Conservation (phyloP, 2,888 invertebrate genomes). For the Drosophila imparisetae region DNA sequence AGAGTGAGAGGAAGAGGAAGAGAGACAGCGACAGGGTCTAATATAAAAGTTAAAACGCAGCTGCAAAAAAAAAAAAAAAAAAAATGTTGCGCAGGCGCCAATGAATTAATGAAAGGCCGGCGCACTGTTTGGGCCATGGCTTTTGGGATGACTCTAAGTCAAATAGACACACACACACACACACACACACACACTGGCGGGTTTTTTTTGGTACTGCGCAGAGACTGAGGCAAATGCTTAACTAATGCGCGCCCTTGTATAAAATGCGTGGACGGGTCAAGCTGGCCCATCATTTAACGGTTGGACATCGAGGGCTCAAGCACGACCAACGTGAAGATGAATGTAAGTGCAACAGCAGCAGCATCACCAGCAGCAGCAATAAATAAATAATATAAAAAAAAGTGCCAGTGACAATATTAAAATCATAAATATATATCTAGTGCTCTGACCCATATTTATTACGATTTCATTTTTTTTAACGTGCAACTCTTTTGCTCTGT, state of each 20-base stretch:
- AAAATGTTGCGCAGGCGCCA: constrained; percentile 57
- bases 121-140: constrained; percentile 45
- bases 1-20: neutral
- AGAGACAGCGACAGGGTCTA: constrained; percentile 3
- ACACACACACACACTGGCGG: neutral
- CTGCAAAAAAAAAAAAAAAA: constrained; percentile 6
- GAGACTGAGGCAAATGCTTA: constrained; percentile 16
- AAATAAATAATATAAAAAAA: neutral
- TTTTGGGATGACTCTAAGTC: constrained; percentile 38
- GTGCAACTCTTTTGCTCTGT: constrained; percentile 6
- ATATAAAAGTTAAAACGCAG: constrained; percentile 21
- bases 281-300: constrained; percentile 79
- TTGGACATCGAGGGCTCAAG: constrained; percentile 80
- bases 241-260: constrained; percentile 72
- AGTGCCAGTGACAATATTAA: constrained; percentile 31
- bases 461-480: constrained; percentile 10
- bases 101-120: constrained; percentile 65
- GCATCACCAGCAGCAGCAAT: constrained; percentile 1
- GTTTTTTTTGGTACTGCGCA: neutral
- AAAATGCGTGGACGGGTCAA: constrained; percentile 80
- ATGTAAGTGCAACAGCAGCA: constrained; percentile 69
- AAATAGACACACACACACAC: constrained; percentile 20
- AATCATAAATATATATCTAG: constrained; percentile 2
- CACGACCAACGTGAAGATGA: constrained; percentile 82
- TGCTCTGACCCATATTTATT: neutral